Conservation (phyloP, 2,113 vertebrate species). For the Sebastes fasciatus region DNA sequence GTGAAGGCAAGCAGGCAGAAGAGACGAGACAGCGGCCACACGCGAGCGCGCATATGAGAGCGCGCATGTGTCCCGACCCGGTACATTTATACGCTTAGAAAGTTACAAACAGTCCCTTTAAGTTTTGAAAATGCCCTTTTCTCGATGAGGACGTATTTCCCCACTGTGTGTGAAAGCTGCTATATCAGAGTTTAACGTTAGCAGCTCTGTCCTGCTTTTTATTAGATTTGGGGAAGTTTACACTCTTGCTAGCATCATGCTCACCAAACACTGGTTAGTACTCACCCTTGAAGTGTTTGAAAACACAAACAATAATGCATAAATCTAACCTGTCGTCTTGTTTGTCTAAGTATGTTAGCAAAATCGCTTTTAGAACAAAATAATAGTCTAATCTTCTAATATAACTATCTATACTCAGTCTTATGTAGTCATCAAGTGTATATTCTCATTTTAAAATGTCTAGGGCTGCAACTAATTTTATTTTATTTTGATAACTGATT, state of each 20-base stretch:
- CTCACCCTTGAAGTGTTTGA: neutral
- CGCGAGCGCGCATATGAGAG: too few species aligned
- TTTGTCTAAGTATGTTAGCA: neutral
- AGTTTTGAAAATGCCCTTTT: too few species aligned
- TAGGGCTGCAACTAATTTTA: too few species aligned
- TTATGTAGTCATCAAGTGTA: neutral
- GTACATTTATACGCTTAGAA: too few species aligned
- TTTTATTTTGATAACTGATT: too few species aligned
- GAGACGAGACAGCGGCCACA: too few species aligned
- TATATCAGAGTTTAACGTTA: neutral
- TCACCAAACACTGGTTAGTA: neutral
- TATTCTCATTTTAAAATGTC: too few species aligned
- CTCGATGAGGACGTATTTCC: too few species aligned
- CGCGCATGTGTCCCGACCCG: too few species aligned
- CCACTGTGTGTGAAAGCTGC: neutral
- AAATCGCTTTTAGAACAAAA: neutral
- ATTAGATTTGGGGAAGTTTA: neutral
- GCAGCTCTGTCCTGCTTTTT: neutral
- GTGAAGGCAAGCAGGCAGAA: too few species aligned
- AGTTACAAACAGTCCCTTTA: too few species aligned
- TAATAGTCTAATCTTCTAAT: neutral
- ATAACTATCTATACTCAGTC: too few species aligned
- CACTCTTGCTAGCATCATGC: neutral
- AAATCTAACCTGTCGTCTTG: neutral
- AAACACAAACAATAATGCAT: neutral